phyloP scores from a whole-genome alignment of 2,113 vertebrate genomes.

The Embiotoca jacksoni region DNA sequence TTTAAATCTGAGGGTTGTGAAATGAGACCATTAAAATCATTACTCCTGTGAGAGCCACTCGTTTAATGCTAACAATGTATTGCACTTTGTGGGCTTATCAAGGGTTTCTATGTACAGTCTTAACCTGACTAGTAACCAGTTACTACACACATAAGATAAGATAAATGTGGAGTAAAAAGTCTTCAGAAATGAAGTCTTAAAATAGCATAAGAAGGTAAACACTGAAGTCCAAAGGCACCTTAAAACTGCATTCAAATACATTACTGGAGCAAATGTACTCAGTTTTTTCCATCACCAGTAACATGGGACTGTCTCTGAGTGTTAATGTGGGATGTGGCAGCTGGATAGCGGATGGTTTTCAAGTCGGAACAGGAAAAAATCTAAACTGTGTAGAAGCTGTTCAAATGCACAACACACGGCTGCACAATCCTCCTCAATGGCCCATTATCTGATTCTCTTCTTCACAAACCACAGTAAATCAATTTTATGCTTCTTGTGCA shows the following conservation, averaged over 20 bases:
- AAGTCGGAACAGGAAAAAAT: conserved; percentile 36
- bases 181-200: too few relatives aligned
- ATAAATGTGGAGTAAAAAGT: too few relatives aligned
- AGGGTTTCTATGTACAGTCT: too few relatives aligned
- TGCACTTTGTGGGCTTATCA: too few relatives aligned
- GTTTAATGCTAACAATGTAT: too few relatives aligned
- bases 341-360: conserved; percentile 14
- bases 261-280: background rate
- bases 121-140: too few relatives aligned
- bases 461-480: conserved; percentile 35
- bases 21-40: background rate
- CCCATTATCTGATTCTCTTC: conserved; percentile 40
- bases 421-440: conserved; percentile 24
- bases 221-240: background rate
- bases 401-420: conserved; percentile 44
- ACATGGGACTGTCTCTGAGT: background rate
- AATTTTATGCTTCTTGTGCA: conserved; percentile 35
- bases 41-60: too few relatives aligned
- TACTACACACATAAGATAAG: too few relatives aligned
- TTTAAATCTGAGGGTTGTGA: background rate
- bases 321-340: conserved; percentile 7
- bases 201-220: background rate
- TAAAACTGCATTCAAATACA: background rate
- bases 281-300: background rate
- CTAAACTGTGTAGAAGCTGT: conserved; percentile 23